Percentiles rank a stretch among this genome's conserved stretches.
Conservation (phyloP, 2,797 vertebrate species). For the Sardinella longiceps region DNA sequence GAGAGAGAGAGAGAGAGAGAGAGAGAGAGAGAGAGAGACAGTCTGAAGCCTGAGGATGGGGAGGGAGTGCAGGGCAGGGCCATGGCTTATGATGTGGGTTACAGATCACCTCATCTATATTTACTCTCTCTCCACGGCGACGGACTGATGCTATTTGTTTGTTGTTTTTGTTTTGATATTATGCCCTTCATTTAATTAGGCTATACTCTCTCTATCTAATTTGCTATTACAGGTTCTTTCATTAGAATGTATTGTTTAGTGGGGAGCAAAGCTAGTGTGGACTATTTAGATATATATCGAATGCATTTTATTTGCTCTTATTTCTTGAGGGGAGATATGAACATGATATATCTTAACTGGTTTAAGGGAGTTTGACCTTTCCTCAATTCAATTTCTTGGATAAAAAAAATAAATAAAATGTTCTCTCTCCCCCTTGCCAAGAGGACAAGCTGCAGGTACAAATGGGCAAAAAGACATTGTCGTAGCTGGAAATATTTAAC, state of each 20-base stretch:
- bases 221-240: not conserved
- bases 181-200: constrained; percentile 4
- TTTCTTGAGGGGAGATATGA: constrained; percentile 56
- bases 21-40: too few species aligned
- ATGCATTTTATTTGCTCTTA: constrained; percentile 49
- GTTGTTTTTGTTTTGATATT: constrained; percentile 26
- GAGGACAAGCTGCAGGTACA: constrained; percentile 90
- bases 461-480: constrained; percentile 82
- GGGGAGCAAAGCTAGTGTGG: not conserved
- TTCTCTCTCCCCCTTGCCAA: constrained; percentile 83
- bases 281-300: constrained; percentile 30
- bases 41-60: not conserved
- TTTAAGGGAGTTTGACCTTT: constrained; percentile 91
- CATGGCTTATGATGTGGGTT: not conserved
- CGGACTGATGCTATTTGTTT: constrained; percentile 2
- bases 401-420: constrained; percentile 88
- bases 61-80: not conserved
- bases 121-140: not conserved
- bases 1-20: too few species aligned
- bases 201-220: constrained; percentile 23
- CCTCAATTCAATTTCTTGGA: constrained; percentile 89
- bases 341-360: constrained; percentile 81
- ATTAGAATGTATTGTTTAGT: not conserved
- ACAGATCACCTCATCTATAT: not conserved
- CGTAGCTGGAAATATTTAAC: constrained; percentile 90